Evolutionary conservation across 2,113 vertebrate species (phyloP).

Genomic region (Psittacula cyanocephala): DNA sequence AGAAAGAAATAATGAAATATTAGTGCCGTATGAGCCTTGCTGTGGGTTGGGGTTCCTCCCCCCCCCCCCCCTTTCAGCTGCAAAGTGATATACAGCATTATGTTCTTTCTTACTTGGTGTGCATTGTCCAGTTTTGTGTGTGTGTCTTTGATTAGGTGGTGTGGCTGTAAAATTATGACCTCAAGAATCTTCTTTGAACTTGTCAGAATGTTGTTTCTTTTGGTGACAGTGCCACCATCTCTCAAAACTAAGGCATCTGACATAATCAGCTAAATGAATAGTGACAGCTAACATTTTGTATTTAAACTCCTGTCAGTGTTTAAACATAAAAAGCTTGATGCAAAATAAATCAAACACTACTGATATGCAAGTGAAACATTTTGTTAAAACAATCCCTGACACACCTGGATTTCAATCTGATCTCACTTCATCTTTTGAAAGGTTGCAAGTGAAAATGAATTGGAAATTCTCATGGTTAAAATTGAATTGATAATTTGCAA

Average conservation of each 20-base stretch:
- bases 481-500: slow-evolving; percentile 51
- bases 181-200: slow-evolving; percentile 77
- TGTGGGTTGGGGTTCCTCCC: not conserved
- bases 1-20: not conserved
- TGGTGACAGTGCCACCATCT: slow-evolving; percentile 76
- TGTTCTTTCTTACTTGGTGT: not conserved
- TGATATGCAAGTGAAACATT: slow-evolving; percentile 77
- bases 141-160: slow-evolving; percentile 47
- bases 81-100: not conserved
- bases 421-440: slow-evolving; percentile 62
- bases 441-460: slow-evolving; percentile 58
- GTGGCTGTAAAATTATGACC: slow-evolving; percentile 76
- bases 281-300: slow-evolving; percentile 83
- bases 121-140: slow-evolving; percentile 25
- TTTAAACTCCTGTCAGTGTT: slow-evolving; percentile 83
- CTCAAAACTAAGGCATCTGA: slow-evolving; percentile 81
- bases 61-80: not conserved
- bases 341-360: slow-evolving; percentile 81
- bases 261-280: slow-evolving; percentile 81
- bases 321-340: slow-evolving; percentile 82
- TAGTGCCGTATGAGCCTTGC: not conserved
- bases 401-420: slow-evolving; percentile 66
- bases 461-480: slow-evolving; percentile 61
- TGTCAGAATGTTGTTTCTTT: slow-evolving; percentile 78
- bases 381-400: slow-evolving; percentile 72